Base-by-base conservation (phyloP, 2,888 invertebrate species). In the Cryptops parisi region DNA sequence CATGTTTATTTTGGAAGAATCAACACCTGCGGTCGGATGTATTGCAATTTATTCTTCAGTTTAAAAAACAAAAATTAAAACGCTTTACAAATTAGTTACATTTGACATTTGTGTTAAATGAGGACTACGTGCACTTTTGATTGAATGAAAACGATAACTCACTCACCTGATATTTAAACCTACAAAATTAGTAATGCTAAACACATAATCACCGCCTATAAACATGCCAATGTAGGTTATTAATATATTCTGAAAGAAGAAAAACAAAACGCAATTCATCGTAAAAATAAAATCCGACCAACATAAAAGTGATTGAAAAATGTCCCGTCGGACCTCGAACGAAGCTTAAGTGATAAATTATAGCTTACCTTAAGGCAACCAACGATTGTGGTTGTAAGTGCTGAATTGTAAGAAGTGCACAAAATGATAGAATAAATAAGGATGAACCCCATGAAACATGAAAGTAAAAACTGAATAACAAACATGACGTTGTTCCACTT, bases 181-280 rank as follows among this genome's bases (percentile, higher is more conserved):
- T 57, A 90, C 75, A 72, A 97, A 98, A 70, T 98, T 98, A 33
- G 86, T 74, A 80, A 82, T 82, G 2, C 87, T 84, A 70, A 94
- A 98, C 56, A 94, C 79, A 70, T 98, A 98, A 70, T 98, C 98
- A 15, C 96, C 97, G 44, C 96, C 97, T 54, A 97, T 85, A 43
- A 94, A 79, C 96, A 98, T 98, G 25, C 97, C 97, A 58, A 93
- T 74, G 71, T 98, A 98, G 1, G 98, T 98, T 2, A 98, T 88
- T 61, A 91, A 79, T 61, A 98, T 86, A 72, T 98, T 98, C 74
- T 75, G 63, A 50, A 52, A 53, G 15, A 47, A 25, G 63, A 61
- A 48, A 43, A 2, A 3, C 2, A n/a, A n/a, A n/a, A 3, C 3
- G 3, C 2, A 46, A 24, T 46, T 22, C 12, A 22, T 23, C 12